A percentile compares a stretch with the other conserved stretches of the same genome.
phyloP scores from a whole-genome alignment of 2,113 vertebrate species.

The Aythya baeri region DNA sequence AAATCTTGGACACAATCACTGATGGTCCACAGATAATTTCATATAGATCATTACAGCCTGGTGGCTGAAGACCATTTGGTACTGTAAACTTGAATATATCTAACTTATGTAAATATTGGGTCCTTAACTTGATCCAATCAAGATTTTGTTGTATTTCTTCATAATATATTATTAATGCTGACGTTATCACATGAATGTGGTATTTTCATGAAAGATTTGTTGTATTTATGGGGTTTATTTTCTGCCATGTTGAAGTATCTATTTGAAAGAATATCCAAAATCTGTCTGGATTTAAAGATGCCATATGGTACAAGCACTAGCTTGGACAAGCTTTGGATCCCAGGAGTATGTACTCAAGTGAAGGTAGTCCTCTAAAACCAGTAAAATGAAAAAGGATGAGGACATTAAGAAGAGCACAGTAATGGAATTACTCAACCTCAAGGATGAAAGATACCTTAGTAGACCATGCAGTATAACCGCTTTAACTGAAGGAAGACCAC shows the following conservation, averaged over 20 bases:
- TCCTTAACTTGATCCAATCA: background rate
- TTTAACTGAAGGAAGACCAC: background rate
- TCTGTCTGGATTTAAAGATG: background rate
- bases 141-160: background rate
- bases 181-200: background rate
- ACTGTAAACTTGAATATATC: background rate
- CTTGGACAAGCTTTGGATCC: background rate
- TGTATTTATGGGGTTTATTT: background rate
- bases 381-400: background rate
- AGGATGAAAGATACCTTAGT: background rate
- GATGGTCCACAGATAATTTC: background rate
- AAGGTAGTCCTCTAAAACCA: background rate
- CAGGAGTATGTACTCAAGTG: background rate
- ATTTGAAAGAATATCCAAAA: constrained; percentile 1
- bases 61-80: background rate
- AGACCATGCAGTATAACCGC: background rate
- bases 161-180: background rate
- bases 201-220: background rate
- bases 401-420: background rate
- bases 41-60: background rate
- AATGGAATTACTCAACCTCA: background rate
- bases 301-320: background rate
- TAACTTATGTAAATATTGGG: background rate
- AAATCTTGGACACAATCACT: background rate
- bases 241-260: background rate